Evolutionary conservation across 2,888 invertebrate genomes (phyloP).

Genomic region (Anaspis maculata): DNA sequence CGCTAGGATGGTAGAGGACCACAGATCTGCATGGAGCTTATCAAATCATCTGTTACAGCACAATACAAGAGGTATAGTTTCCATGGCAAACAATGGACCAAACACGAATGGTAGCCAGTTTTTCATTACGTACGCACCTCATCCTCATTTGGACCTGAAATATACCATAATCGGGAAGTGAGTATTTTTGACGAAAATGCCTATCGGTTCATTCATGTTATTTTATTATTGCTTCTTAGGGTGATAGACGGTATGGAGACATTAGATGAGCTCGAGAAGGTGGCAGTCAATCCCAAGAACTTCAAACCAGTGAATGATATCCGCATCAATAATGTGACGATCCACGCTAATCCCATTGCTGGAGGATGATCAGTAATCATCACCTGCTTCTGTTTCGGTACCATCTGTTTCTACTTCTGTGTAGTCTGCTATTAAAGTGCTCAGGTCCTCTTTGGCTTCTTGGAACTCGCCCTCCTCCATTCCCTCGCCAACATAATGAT

Average conservation of each 20-base stretch:
- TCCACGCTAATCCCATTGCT: constrained; percentile 97
- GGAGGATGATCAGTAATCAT: constrained; percentile 2
- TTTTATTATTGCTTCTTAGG: constrained; percentile 63
- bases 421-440: constrained; percentile 57
- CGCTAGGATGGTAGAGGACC: too few relatives aligned
- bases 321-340: constrained; percentile 80
- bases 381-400: too few relatives aligned
- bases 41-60: constrained; percentile 61
- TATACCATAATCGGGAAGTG: constrained; percentile 96
- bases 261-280: constrained; percentile 91
- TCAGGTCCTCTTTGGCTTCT: constrained; percentile 55
- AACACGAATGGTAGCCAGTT: constrained; percentile 98
- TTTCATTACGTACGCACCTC: constrained; percentile 90
- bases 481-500: constrained; percentile 74
- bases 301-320: constrained; percentile 81
- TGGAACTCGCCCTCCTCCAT: constrained; percentile 60
- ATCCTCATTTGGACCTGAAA: constrained; percentile 92
- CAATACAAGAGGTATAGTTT: constrained; percentile 77
- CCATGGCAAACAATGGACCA: constrained; percentile 98
- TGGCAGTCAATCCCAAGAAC: constrained; percentile 89
- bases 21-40: too few relatives aligned
- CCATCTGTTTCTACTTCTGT: constrained; percentile 50
- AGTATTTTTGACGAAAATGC: constrained; percentile 28
- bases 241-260: constrained; percentile 96
- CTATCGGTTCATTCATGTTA: constrained; percentile 2